These are phyloP conservation scores for Connochaetes taurinus DNA, from an alignment of 2,113 vertebrate species.

Conservation along the genomic window DNA sequence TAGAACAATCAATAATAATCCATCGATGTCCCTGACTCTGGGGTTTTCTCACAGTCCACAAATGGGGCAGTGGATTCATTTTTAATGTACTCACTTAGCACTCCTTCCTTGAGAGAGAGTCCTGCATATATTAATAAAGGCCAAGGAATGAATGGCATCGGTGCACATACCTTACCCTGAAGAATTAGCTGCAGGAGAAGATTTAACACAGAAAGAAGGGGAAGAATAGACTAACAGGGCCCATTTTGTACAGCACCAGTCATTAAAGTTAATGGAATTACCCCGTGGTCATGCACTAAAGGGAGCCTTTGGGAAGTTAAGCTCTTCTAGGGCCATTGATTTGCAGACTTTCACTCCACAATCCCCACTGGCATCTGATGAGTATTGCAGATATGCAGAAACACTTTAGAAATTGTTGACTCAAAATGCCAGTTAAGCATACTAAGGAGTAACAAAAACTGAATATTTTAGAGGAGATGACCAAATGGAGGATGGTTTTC, in stretches of 20 bases:
- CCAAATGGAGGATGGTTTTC: not conserved
- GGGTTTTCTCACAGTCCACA: constrained; percentile 56
- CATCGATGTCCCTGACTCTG: constrained; percentile 68
- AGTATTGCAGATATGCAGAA: not conserved
- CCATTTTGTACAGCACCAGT: constrained; percentile 60
- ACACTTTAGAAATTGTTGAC: constrained; percentile 49
- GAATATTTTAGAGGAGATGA: not conserved
- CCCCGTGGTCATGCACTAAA: constrained; percentile 60
- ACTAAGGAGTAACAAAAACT: constrained; percentile 20
- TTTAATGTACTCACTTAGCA: constrained; percentile 68
- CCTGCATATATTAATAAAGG: constrained; percentile 55
- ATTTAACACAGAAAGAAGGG: constrained; percentile 71
- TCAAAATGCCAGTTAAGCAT: constrained; percentile 31
- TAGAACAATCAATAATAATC: constrained; percentile 77
- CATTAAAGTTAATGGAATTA: constrained; percentile 78
- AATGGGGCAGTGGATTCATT: constrained; percentile 61
- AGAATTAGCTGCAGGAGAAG: constrained; percentile 68
- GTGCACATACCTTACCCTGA: constrained; percentile 32
- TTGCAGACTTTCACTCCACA: not conserved
- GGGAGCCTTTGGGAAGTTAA: constrained; percentile 70
- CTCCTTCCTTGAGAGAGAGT: constrained; percentile 1
- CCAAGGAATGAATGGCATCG: constrained; percentile 66
- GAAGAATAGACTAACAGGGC: constrained; percentile 68
- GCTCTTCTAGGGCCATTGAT: constrained; percentile 60
- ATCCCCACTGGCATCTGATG: not conserved